Evolutionary conservation across 2,797 vertebrate species (phyloP).

Genomic region (Hozukius guyotensis): DNA sequence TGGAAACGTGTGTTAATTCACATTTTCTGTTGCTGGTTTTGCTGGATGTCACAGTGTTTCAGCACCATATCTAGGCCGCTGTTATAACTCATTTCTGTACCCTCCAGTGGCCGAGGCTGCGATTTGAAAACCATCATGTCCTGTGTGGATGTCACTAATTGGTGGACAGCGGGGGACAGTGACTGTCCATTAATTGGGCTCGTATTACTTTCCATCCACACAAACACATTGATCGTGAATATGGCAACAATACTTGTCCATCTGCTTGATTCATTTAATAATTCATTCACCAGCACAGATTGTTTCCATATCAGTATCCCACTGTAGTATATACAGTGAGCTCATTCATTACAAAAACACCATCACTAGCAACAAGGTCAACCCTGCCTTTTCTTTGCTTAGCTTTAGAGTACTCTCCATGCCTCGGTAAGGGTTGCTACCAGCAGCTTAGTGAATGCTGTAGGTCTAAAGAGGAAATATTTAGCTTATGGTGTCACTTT

Average conservation of each 20-base stretch:
- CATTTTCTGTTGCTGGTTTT: background rate
- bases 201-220: background rate
- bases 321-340: background rate
- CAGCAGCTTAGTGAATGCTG: background rate
- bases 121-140: background rate
- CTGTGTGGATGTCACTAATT: background rate
- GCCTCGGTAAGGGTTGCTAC: background rate
- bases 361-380: background rate
- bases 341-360: conserved; percentile 3
- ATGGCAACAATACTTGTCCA: background rate
- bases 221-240: background rate
- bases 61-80: background rate
- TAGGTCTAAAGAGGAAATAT: background rate
- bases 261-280: background rate
- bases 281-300: background rate
- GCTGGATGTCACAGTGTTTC: background rate
- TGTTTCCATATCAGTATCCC: background rate
- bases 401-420: background rate
- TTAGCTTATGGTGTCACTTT: background rate
- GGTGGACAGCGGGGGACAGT: background rate
- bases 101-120: background rate
- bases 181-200: background rate
- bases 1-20: background rate
- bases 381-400: background rate
- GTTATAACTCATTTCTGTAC: background rate